These are phyloP conservation scores for Amphiprion percula DNA, from an alignment of 2,113 vertebrate genomes.

Conservation along the genomic window DNA sequence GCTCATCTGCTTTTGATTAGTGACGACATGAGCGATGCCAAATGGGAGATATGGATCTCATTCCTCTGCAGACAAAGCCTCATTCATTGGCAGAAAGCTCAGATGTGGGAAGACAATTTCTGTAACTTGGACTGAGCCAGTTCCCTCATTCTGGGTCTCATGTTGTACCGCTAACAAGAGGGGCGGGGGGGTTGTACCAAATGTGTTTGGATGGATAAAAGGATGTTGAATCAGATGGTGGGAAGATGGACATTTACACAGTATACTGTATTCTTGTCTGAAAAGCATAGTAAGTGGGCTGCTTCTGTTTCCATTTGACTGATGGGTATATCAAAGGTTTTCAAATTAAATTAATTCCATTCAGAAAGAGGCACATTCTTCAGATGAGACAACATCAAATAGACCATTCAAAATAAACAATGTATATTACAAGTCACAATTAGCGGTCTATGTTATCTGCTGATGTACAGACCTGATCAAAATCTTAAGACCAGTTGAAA, in stretches of 20 bases:
- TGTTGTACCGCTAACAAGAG: constrained; percentile 51
- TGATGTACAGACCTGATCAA: neutral
- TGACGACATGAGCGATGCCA: constrained; percentile 78
- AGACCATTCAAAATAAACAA: neutral
- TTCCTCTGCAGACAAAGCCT: constrained; percentile 82
- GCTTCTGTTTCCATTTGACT: constrained; percentile 16
- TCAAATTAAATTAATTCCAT: neutral
- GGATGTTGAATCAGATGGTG: constrained; percentile 29
- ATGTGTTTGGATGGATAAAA: constrained; percentile 44
- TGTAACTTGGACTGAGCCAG: constrained; percentile 58
- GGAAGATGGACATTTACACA: constrained; percentile 22
- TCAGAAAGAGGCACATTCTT: neutral
- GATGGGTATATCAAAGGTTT: constrained; percentile 11
- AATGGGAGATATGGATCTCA: constrained; percentile 83
- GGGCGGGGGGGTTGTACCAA: constrained; percentile 18
- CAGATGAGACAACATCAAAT: neutral
- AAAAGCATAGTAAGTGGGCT: neutral
- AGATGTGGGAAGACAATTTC: constrained; percentile 79
- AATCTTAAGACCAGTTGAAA: too few relatives aligned
- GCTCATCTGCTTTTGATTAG: constrained; percentile 85
- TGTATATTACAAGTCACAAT: constrained; percentile 6
- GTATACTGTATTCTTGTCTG: constrained; percentile 17
- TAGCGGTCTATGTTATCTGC: neutral
- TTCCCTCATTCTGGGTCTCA: constrained; percentile 59
- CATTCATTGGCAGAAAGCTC: constrained; percentile 81